Percentiles rank a stretch among this genome's conserved stretches.
Conservation (phyloP, 2,113 vertebrate species). For the Loxodonta africana region DNA sequence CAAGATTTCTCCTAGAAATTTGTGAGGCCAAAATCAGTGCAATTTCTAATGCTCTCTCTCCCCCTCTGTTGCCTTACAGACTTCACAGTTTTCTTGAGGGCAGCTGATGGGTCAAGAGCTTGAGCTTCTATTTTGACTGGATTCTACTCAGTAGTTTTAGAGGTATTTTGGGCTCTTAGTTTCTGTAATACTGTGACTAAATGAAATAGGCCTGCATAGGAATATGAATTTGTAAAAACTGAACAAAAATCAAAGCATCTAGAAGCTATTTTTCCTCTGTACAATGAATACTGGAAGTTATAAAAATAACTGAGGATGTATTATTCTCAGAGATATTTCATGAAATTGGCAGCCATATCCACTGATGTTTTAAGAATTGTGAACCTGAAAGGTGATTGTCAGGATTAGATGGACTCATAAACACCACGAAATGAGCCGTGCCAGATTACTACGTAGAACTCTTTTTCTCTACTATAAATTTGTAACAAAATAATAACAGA, state of each 20-base stretch:
- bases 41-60: background rate
- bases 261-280: constrained; percentile 61
- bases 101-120: background rate
- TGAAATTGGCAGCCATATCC: constrained; percentile 56
- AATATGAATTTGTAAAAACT: constrained; percentile 68
- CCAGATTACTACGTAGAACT: background rate
- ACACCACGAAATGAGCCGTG: background rate
- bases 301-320: constrained; percentile 62
- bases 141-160: constrained; percentile 56
- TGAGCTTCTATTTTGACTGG: constrained; percentile 30
- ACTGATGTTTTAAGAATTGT: constrained; percentile 71
- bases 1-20: background rate
- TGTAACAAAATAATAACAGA: constrained; percentile 25
- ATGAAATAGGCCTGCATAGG: constrained; percentile 50
- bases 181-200: constrained; percentile 65
- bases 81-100: background rate
- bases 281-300: constrained; percentile 51
- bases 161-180: constrained; percentile 60
- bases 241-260: constrained; percentile 69
- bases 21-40: background rate
- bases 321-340: constrained; percentile 53
- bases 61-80: background rate
- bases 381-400: constrained; percentile 60
- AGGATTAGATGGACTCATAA: constrained; percentile 60
- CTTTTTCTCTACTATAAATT: constrained; percentile 46